These are phyloP conservation scores for Leptopilina boulardi DNA, from an alignment of 1,140 invertebrate genomes.

Conservation along the genomic window DNA sequence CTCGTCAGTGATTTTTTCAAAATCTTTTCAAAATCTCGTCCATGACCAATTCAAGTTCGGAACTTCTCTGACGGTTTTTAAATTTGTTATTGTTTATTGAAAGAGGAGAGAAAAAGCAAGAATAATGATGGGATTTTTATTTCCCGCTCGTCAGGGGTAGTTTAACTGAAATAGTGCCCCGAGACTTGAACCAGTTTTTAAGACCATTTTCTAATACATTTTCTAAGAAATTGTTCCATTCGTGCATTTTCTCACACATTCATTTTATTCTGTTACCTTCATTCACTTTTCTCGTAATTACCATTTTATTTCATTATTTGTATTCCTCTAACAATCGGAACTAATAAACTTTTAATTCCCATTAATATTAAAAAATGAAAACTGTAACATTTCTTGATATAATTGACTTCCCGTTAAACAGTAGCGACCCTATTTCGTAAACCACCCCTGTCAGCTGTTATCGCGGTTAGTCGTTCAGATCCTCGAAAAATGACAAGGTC, in stretches of 20 bases:
- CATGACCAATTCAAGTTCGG: conserved; percentile 18
- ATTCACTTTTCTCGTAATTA: not conserved
- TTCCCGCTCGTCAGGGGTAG: conserved; percentile 24
- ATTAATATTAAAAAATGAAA: not conserved
- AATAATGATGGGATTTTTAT: not conserved
- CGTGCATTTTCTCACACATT: not conserved
- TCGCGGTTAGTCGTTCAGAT: conserved; percentile 12
- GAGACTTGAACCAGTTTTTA: not conserved
- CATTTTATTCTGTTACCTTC: not conserved
- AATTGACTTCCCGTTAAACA: not conserved
- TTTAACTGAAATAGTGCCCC: not conserved
- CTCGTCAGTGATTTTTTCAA: not conserved
- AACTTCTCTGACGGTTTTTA: not conserved
- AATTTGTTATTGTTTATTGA: not conserved
- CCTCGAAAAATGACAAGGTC: conserved; percentile 36
- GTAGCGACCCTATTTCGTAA: not conserved
- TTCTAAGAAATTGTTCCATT: not conserved
- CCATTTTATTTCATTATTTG: not conserved
- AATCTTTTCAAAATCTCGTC: not conserved
- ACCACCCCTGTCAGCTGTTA: conserved; percentile 9
- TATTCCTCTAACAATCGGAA: not conserved
- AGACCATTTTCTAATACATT: not conserved
- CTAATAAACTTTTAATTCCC: not conserved
- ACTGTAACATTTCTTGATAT: not conserved
- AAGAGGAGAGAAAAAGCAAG: not conserved